phyloP scores from a whole-genome alignment of 2,797 vertebrate species.

The Pipistrellus kuhlii region DNA sequence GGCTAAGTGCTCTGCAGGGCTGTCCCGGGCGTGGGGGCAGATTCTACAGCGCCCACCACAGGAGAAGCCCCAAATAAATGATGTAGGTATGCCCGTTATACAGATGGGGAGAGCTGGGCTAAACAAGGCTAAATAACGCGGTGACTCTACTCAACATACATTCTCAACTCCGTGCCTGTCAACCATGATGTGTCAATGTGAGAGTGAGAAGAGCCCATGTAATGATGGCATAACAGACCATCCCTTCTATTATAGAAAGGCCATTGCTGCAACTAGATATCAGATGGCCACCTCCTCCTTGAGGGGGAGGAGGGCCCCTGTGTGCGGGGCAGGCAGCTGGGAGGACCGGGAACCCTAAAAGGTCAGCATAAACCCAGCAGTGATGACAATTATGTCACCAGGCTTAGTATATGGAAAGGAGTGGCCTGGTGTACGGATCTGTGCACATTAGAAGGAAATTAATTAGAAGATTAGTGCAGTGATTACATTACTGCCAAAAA shows the following conservation, averaged over 20 bases:
- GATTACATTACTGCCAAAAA: too few species aligned
- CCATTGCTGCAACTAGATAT: neutral
- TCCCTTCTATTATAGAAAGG: neutral
- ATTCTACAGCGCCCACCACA: neutral
- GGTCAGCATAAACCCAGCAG: neutral
- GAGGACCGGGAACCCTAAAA: too few species aligned
- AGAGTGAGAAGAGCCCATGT: neutral
- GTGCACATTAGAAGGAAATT: too few species aligned
- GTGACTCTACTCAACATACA: neutral
- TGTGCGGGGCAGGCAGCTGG: too few species aligned
- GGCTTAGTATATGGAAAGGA: neutral
- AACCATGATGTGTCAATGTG: neutral
- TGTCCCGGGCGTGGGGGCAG: neutral
- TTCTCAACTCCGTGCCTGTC: neutral
- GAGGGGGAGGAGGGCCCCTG: too few species aligned
- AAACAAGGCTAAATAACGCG: neutral
- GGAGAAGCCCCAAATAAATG: neutral
- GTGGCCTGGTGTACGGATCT: too few species aligned
- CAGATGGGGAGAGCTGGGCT: neutral
- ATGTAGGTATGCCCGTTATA: neutral
- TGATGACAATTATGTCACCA: constrained; percentile 16
- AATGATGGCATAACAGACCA: neutral
- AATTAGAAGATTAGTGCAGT: too few species aligned
- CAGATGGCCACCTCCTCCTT: neutral
- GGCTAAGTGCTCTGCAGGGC: neutral